Evolutionary conservation across 2,797 vertebrate species (phyloP).

Genomic region (Alectoris magna): DNA sequence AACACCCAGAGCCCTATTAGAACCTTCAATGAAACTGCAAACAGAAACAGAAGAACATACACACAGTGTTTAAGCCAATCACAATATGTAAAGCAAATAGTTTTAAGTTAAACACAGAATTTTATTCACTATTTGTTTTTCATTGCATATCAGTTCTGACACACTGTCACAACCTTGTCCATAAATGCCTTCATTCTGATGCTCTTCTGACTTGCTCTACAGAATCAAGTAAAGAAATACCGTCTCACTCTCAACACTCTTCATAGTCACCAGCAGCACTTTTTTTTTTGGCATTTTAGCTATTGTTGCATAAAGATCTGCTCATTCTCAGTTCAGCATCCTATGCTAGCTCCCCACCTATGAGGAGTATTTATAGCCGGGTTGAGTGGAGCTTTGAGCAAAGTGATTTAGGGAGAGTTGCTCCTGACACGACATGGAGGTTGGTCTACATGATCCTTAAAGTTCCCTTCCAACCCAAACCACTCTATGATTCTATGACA

Average conservation of each 20-base stretch:
- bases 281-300: not conserved
- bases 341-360: not conserved
- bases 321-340: not conserved
- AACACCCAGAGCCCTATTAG: not conserved
- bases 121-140: not conserved
- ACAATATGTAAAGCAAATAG: not conserved
- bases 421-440: not conserved
- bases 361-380: not conserved
- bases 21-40: not conserved
- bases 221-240: not conserved
- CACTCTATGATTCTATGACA: not conserved
- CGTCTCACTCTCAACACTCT: not conserved
- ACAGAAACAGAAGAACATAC: not conserved
- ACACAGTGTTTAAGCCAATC: not conserved
- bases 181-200: not conserved
- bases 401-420: not conserved
- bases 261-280: not conserved
- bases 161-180: not conserved
- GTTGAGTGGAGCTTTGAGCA: not conserved
- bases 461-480: not conserved
- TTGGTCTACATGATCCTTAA: not conserved
- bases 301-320: not conserved
- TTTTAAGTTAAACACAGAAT: not conserved
- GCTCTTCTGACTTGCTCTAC: not conserved
- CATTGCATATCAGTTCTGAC: not conserved